Conservation (phyloP, 2,797 vertebrate species). For the Odontamblyopus rebecca region DNA sequence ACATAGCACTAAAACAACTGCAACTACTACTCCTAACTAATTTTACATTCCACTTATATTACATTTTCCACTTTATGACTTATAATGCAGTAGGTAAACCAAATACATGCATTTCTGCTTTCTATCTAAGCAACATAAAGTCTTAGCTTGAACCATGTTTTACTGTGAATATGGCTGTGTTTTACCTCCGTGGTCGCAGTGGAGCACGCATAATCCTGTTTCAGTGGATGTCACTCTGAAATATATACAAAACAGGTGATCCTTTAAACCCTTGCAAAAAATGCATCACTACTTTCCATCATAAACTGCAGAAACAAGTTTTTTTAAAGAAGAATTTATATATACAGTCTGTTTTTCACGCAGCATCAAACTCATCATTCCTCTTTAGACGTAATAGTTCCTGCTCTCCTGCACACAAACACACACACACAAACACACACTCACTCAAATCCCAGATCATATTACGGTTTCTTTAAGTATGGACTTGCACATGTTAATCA, state of each 20-base stretch:
- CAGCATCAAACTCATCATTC: constrained; percentile 8
- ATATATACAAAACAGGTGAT: constrained; percentile 3
- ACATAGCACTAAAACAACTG: not conserved
- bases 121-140: not conserved
- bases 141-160: not conserved
- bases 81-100: not conserved
- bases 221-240: constrained; percentile 39
- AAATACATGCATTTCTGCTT: not conserved
- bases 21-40: not conserved
- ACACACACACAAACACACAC: constrained; percentile 14
- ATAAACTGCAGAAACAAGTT: too few species aligned
- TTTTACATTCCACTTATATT: not conserved
- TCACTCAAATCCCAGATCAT: not conserved
- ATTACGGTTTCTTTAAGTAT: not conserved
- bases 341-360: not conserved
- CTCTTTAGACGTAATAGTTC: constrained; percentile 16
- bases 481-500: constrained; percentile 25
- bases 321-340: too few species aligned
- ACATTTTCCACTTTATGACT: not conserved
- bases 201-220: constrained; percentile 61
- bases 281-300: constrained; percentile 16
- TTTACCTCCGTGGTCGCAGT: constrained; percentile 74
- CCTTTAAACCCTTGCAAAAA: not conserved
- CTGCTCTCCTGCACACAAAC: constrained; percentile 10
- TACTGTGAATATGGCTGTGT: not conserved